A percentile compares a stretch with the other conserved stretches of the same genome.
phyloP scores from a whole-genome alignment of 2,113 vertebrate species.

The Oncorhynchus masou region DNA sequence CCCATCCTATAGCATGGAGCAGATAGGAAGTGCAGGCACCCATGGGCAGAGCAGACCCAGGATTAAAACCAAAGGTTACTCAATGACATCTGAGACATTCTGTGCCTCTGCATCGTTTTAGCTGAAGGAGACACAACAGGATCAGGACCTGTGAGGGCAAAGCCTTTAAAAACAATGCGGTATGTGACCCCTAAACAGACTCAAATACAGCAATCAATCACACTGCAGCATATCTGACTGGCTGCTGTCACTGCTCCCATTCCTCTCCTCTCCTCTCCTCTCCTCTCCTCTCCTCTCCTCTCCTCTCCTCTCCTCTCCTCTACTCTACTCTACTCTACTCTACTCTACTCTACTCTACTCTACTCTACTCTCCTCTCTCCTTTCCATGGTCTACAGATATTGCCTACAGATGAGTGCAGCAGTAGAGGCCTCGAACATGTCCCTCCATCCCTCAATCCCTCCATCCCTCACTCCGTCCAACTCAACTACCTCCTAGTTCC shows the following conservation, averaged over 20 bases:
- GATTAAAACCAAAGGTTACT: background rate
- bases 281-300: background rate
- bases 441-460: background rate
- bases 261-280: background rate
- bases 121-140: constrained; percentile 33
- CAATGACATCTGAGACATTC: constrained; percentile 35
- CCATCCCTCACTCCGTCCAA: too few relatives aligned
- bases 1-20: constrained; percentile 60
- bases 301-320: too few relatives aligned
- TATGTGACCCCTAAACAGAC: constrained; percentile 28
- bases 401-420: too few relatives aligned
- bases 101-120: constrained; percentile 1
- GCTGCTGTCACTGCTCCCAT: constrained; percentile 23
- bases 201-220: constrained; percentile 59
- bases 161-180: constrained; percentile 34
- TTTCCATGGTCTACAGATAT: too few relatives aligned
- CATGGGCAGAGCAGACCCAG: constrained; percentile 34
- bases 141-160: constrained; percentile 28
- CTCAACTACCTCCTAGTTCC: background rate
- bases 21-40: constrained; percentile 49
- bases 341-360: too few relatives aligned
- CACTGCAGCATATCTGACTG: constrained; percentile 37
- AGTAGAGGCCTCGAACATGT: too few relatives aligned
- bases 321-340: too few relatives aligned
- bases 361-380: background rate